Evolutionary conservation across 1,140 invertebrate genomes (phyloP), one percentile per base, ranked within the genome.

Genomic region (Drosophila bocki): DNA sequence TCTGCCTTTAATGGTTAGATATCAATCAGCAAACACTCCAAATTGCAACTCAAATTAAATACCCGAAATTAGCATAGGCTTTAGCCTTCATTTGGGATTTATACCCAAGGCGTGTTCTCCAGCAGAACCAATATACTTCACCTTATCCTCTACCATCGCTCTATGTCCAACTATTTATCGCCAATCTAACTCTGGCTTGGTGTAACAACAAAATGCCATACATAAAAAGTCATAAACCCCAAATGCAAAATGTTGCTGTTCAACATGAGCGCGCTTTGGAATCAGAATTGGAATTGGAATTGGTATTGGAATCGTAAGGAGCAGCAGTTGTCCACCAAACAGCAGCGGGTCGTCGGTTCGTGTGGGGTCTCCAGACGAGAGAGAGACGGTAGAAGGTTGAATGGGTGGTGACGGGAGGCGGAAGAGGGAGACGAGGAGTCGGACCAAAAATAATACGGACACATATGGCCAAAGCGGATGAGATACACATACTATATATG

Each of bases 201-300:
- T 80, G 63, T 79, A 78, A 63, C 78, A 84, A 57, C 68, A 74
- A 72, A 67, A 74, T 60, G 54, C 53, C 37, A 60, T 74, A 75
- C 39, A 56, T n/a, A 47, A 60, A 75, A 53, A 68, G 44, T 48
- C 59, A 71, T 58, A 58, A 61, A 59, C 59, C 59, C 58, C 32
- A 54, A 70, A 85, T 65, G 72, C 78, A 85, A 84, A 68, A 85
- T 57, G 77, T 59, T 61, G 82, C 65, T 64, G 67, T 80, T 82
- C 50, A 83, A 79, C 69, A 64, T 83, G 80, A 70, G 71, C 26
- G 26, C 26, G 15, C 81, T 42, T 33, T 33, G 67, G 48, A 53
- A 68, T 70, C 39, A 33, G 61, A 70, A 51, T 70, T 39, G 33
- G 22, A 29, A 19, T 26, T 26, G 44, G 42, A 48, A 11, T 39